Evolutionary conservation across 2,888 invertebrate species (phyloP).

Genomic region (Diplolepis rosae): DNA sequence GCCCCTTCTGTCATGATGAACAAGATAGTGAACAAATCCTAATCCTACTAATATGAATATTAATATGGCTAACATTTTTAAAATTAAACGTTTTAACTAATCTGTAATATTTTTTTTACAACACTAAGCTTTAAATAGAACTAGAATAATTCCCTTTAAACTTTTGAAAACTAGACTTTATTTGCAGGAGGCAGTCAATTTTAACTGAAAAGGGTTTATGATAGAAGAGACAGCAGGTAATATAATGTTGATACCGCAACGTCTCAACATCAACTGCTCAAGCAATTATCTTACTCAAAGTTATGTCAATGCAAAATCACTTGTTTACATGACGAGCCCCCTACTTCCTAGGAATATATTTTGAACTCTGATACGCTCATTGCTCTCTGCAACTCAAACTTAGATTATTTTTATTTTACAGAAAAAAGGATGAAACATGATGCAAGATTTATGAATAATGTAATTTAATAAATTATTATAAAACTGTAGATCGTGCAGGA

Average conservation of each 20-base stretch:
- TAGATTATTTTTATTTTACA: too few relatives aligned
- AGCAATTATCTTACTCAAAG: background rate
- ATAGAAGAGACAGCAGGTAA: background rate
- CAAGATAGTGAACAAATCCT: background rate
- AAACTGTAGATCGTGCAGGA: too few relatives aligned
- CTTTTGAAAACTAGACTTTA: background rate
- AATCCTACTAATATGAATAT: background rate
- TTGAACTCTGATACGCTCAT: background rate
- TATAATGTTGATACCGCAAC: background rate
- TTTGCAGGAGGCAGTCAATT: too few relatives aligned
- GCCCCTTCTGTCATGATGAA: slow-evolving; percentile 34
- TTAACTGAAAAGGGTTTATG: too few relatives aligned
- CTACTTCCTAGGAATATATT: background rate
- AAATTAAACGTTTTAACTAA: background rate
- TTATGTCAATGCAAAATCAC: background rate
- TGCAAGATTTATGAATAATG: too few relatives aligned
- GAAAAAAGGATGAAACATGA: too few relatives aligned
- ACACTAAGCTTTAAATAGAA: background rate
- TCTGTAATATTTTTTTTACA: background rate
- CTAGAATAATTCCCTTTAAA: background rate
- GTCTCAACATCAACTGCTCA: slow-evolving; percentile 9
- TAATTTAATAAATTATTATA: too few relatives aligned
- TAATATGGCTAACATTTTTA: slow-evolving; percentile 6
- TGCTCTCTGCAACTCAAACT: too few relatives aligned
- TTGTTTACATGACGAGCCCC: slow-evolving; percentile 18